These are phyloP conservation scores for Drosophila borborema DNA, from an alignment of 2,888 invertebrate genomes.

Conservation along the genomic window DNA sequence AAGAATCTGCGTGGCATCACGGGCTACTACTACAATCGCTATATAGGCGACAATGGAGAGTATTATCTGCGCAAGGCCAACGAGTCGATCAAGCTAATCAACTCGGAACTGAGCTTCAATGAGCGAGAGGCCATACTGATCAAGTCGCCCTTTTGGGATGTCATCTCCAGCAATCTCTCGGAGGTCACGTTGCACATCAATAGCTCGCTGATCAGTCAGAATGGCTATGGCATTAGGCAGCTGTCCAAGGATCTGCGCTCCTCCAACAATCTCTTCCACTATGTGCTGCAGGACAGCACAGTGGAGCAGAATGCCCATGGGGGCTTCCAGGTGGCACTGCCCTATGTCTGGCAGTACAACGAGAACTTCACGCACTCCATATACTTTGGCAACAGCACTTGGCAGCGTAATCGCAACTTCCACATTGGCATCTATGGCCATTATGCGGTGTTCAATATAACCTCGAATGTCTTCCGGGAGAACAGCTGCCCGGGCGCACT, in stretches of 20 bases:
- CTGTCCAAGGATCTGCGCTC: conserved; percentile 96
- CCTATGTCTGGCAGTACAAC: conserved; percentile 98
- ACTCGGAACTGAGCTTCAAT: conserved; percentile 93
- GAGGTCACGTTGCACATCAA: conserved; percentile 96
- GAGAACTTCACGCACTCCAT: conserved; percentile 97
- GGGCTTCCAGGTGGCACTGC: conserved; percentile 94
- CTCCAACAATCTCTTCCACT: conserved; percentile 98
- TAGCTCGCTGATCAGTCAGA: conserved; percentile 93
- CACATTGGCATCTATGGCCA: conserved; percentile 95
- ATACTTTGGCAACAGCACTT: conserved; percentile 93
- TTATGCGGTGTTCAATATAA: conserved; percentile 95
- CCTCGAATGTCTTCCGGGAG: conserved; percentile 92
- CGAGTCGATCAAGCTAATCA: conserved; percentile 92
- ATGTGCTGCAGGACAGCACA: conserved; percentile 93
- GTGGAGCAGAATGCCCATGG: conserved; percentile 94
- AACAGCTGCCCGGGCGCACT: conserved; percentile 94
- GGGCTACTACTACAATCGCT: conserved; percentile 94
- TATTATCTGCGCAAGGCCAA: conserved; percentile 94
- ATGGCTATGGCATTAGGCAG: conserved; percentile 94
- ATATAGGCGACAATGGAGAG: conserved; percentile 93
- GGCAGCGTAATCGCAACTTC: conserved; percentile 94
- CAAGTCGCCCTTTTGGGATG: conserved; percentile 94
- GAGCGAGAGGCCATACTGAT: conserved; percentile 92
- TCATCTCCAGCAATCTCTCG: conserved; percentile 93
- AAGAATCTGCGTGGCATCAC: conserved; percentile 93